phyloP scores from a whole-genome alignment of 2,113 vertebrate genomes.

The Psilopsiagon aymara region DNA sequence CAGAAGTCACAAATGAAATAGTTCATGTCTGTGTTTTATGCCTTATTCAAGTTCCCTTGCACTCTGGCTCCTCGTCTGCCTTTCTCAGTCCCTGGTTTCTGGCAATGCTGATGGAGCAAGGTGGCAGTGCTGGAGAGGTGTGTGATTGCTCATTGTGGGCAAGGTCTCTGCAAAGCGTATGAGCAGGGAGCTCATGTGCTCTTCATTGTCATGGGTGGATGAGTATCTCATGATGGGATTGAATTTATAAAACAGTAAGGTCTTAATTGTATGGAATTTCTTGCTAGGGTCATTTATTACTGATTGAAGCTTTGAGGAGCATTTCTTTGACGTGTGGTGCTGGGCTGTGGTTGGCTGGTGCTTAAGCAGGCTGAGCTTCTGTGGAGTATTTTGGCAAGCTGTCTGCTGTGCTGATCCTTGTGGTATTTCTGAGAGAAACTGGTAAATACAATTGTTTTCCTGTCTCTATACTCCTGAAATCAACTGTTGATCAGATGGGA shows the following conservation, averaged over 20 bases:
- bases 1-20: not conserved
- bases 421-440: not conserved
- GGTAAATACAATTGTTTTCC: not conserved
- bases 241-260: not conserved
- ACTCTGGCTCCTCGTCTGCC: rapidly evolving
- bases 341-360: not conserved
- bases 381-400: not conserved
- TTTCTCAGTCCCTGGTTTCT: not conserved
- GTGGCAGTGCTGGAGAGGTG: not conserved
- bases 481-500: not conserved
- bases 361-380: not conserved
- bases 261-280: rapidly evolving
- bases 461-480: not conserved
- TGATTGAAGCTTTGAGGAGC: not conserved
- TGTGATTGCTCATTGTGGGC: too few relatives aligned
- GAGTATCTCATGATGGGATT: not conserved
- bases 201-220: rapidly evolving
- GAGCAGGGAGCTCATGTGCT: rapidly evolving
- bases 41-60: not conserved
- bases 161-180: rapidly evolving
- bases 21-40: not conserved
- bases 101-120: not conserved
- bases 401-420: not conserved
- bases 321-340: not conserved
- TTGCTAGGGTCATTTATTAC: not conserved